Evolutionary conservation across 2,888 invertebrate species (phyloP), one percentile per base, ranked within the genome.

Genomic region (Drosophila dives): DNA sequence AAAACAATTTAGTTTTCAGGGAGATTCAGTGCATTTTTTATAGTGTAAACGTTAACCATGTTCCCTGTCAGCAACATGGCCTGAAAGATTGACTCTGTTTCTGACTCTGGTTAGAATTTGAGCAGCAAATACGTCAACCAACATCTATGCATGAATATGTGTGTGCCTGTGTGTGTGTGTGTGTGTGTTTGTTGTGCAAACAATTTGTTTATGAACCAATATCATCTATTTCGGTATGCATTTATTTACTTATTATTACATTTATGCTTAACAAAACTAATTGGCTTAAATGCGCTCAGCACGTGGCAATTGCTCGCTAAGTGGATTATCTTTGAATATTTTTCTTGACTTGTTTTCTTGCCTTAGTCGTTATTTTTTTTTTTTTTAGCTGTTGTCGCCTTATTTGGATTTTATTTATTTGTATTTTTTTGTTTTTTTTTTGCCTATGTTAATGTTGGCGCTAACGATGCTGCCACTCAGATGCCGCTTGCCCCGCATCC

Each of bases 151-250:
- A 65, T 15, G 26, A 3, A 40, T 45, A 70, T 29, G 50, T 68
- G 51, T 66, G 32, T 67, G 42, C 67, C 54, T 64, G 48, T 70
- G 50, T 66, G 32, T 67, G 42, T 68, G 56, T 64, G 48, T 70
- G 50, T 61, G 51, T 70, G 59, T 81, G 69, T 81, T 86, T 69
- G 70, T 77, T 69, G 85, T 72, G 69, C 85, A 77, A 83, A 83
- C 87, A 87, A 84, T 84, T 78, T 54, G 15, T 29, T 38, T n/a
- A 34, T 45, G 12, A 15, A n/a, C 5, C 15, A 33, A 40, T 63
- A 72, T 51, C 38, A 55, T 54, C 26, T 17, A 63, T 15, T 36
- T 40, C 15, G 36, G 20, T 12, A 32, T 38, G 17, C 45, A n/a
- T 38, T 50, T 50, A 55, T 48, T 54, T 48, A 64, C 33, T 61